These are phyloP conservation scores for Sicus ferrugineus DNA, from an alignment of 2,888 invertebrate genomes.

Conservation along the genomic window DNA sequence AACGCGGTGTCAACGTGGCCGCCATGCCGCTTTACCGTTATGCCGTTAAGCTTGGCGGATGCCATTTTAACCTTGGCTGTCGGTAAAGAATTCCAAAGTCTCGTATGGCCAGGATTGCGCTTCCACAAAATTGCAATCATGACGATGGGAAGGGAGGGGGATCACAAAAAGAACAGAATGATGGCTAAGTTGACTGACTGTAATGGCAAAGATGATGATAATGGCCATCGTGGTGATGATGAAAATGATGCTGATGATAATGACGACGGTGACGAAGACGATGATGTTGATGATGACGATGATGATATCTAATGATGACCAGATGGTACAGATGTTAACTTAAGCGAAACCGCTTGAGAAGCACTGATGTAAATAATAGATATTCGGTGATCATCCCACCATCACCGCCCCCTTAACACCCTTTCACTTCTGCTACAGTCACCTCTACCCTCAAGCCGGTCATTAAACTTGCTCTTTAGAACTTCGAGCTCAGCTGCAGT, in stretches of 20 bases:
- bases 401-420: too few relatives aligned
- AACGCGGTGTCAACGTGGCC: conserved; percentile 2
- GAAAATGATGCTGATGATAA: neutral
- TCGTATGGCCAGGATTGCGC: neutral
- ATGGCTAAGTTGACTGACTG: too few relatives aligned
- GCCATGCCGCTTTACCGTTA: too few relatives aligned
- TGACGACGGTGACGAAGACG: neutral
- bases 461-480: too few relatives aligned
- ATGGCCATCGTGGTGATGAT: neutral
- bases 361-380: too few relatives aligned
- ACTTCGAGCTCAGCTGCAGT: too few relatives aligned
- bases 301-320: neutral
- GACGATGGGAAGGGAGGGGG: too few relatives aligned
- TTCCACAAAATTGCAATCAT: neutral
- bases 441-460: too few relatives aligned
- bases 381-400: too few relatives aligned
- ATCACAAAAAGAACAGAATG: too few relatives aligned
- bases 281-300: neutral
- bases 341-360: too few relatives aligned
- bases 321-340: neutral
- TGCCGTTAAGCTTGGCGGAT: conserved; percentile 48
- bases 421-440: too few relatives aligned
- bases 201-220: neutral
- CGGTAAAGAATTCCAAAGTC: conserved; percentile 36
- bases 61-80: conserved; percentile 57